Evolutionary conservation across 2,797 vertebrate genomes (phyloP).

Genomic region (Rhinogobio ventralis): DNA sequence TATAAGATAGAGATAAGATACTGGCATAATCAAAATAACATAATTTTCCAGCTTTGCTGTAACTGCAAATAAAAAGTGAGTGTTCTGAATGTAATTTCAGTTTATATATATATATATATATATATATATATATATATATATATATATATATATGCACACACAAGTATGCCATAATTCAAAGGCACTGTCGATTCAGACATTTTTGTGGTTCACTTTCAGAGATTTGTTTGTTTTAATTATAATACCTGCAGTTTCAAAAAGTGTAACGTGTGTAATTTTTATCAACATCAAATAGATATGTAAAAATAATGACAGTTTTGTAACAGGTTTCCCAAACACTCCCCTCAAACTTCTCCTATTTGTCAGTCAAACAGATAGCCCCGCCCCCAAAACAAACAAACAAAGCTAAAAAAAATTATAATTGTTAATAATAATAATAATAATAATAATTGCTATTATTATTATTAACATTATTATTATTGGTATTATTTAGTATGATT

Average conservation of each 20-base stretch:
- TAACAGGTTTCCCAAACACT: not conserved
- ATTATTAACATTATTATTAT: not conserved
- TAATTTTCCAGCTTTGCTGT: not conserved
- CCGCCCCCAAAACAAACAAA: not conserved
- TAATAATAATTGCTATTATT: too few species aligned
- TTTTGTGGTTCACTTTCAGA: not conserved
- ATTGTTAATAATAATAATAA: too few species aligned
- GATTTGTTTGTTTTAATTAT: not conserved
- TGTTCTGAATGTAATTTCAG: not conserved
- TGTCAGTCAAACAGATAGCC: not conserved
- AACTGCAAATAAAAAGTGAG: not conserved
- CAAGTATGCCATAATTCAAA: too few species aligned
- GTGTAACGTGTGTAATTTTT: not conserved
- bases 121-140: too few species aligned
- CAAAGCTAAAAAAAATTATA: not conserved
- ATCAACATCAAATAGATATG: too few species aligned
- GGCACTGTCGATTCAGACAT: not conserved
- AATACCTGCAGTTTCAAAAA: not conserved
- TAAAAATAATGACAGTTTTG: not conserved
- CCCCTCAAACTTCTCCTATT: not conserved
- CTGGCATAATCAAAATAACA: not conserved
- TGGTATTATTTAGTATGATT: not conserved
- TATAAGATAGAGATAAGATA: not conserved
- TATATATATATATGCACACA: not conserved
- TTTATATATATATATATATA: not conserved